These are phyloP conservation scores for Tetramorium alpestre DNA, from an alignment of 1,140 invertebrate species.

Conservation along the genomic window DNA sequence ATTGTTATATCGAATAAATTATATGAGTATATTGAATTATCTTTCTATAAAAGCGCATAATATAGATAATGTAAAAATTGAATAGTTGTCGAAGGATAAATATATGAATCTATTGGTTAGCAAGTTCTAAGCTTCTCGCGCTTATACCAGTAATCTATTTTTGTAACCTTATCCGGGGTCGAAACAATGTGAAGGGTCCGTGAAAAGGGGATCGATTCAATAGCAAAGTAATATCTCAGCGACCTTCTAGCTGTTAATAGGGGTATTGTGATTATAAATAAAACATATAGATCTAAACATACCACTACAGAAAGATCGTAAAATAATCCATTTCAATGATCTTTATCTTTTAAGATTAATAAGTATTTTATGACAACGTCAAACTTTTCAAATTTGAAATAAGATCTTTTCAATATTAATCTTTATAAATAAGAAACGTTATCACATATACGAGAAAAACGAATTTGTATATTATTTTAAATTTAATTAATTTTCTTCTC, in stretches of 20 bases:
- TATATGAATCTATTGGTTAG: constrained; percentile 14
- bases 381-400: constrained; percentile 1
- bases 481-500: not conserved
- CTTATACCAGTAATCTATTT: constrained; percentile 31
- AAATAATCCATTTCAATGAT: not conserved
- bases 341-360: not conserved
- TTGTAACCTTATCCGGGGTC: constrained; percentile 45
- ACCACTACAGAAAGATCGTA: not conserved
- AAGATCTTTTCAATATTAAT: not conserved
- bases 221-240: constrained; percentile 43
- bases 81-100: not conserved
- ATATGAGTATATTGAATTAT: not conserved
- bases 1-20: not conserved
- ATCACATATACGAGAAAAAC: not conserved
- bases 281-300: not conserved
- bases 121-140: not conserved
- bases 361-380: not conserved
- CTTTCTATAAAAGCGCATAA: not conserved
- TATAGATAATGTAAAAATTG: constrained; percentile 27
- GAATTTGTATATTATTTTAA: not conserved
- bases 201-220: constrained; percentile 40
- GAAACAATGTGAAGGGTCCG: constrained; percentile 34
- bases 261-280: constrained; percentile 21
- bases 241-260: constrained; percentile 26
- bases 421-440: not conserved